These are phyloP conservation scores for Colaptes auratus DNA, from an alignment of 2,113 vertebrate genomes.

Conservation along the genomic window DNA sequence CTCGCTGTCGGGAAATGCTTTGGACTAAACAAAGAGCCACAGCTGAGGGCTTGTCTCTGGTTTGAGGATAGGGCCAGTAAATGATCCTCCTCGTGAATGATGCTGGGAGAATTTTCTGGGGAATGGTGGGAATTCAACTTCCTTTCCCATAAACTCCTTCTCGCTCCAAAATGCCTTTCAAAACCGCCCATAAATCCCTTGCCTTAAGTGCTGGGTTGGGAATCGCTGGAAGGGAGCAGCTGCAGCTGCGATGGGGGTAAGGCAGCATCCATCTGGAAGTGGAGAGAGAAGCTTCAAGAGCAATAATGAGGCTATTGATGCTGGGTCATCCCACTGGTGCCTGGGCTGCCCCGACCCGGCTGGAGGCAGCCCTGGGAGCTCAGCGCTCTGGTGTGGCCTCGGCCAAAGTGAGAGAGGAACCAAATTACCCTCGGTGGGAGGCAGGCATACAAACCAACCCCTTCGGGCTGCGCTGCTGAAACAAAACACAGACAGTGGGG, in stretches of 20 bases:
- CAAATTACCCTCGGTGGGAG: slow-evolving; percentile 35
- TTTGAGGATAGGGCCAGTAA: not conserved
- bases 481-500: not conserved
- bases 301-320: slow-evolving; percentile 42
- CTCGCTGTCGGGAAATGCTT: not conserved
- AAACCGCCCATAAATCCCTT: slow-evolving; percentile 61
- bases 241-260: slow-evolving; percentile 57
- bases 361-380: not conserved
- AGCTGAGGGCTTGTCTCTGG: slow-evolving; percentile 35
- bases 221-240: slow-evolving; percentile 63
- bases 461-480: not conserved
- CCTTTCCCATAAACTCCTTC: slow-evolving; percentile 55
- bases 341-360: slow-evolving; percentile 14
- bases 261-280: slow-evolving; percentile 31
- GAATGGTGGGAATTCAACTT: slow-evolving; percentile 53
- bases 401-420: not conserved
- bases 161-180: slow-evolving; percentile 31
- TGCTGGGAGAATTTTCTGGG: slow-evolving; percentile 19
- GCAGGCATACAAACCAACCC: slow-evolving; percentile 23
- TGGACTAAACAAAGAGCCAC: slow-evolving; percentile 35
- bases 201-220: slow-evolving; percentile 43
- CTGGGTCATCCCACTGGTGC: not conserved
- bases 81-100: slow-evolving; percentile 3
- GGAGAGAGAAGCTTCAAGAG: not conserved
- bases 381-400: not conserved